These are phyloP conservation scores for Mystacides longicornis DNA, from an alignment of 2,888 invertebrate genomes.

Conservation along the genomic window DNA sequence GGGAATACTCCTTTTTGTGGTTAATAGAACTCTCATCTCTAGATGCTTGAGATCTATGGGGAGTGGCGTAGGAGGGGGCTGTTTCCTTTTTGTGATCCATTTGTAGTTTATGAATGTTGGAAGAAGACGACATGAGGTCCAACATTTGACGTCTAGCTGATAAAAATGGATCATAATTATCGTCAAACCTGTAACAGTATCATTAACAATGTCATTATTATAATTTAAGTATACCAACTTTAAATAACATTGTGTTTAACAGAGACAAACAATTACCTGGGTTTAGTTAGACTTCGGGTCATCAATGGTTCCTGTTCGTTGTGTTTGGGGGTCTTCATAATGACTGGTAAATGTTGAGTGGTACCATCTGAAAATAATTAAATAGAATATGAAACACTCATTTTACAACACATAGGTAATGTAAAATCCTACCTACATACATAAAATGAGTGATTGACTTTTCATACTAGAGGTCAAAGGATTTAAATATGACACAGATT, in stretches of 20 bases:
- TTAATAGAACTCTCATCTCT: slow-evolving; percentile 46
- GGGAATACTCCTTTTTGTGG: slow-evolving; percentile 44
- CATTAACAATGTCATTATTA: background rate
- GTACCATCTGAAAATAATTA: slow-evolving; percentile 13
- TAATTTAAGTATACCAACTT: background rate
- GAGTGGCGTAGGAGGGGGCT: slow-evolving; percentile 32
- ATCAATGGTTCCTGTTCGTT: slow-evolving; percentile 27
- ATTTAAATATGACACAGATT: no score
- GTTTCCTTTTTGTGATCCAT: slow-evolving; percentile 35
- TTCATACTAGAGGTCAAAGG: no score
- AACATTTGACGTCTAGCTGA: slow-evolving; percentile 76
- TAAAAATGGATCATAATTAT: slow-evolving; percentile 68
- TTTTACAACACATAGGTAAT: no score
- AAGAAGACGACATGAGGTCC: slow-evolving; percentile 67
- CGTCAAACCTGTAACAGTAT: slow-evolving; percentile 39
- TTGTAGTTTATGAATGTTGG: slow-evolving; percentile 43
- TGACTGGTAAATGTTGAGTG: slow-evolving; percentile 20
- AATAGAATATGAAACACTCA: background rate
- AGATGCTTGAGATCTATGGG: slow-evolving; percentile 37
- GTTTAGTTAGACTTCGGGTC: slow-evolving; percentile 26
- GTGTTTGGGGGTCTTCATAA: slow-evolving; percentile 16
- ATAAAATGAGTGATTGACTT: no score
- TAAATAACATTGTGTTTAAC: background rate
- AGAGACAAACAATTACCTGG: slow-evolving; percentile 11
- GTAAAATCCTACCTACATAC: no score